phyloP scores from a whole-genome alignment of 2,113 vertebrate species.

The Rhinoptilus africanus region DNA sequence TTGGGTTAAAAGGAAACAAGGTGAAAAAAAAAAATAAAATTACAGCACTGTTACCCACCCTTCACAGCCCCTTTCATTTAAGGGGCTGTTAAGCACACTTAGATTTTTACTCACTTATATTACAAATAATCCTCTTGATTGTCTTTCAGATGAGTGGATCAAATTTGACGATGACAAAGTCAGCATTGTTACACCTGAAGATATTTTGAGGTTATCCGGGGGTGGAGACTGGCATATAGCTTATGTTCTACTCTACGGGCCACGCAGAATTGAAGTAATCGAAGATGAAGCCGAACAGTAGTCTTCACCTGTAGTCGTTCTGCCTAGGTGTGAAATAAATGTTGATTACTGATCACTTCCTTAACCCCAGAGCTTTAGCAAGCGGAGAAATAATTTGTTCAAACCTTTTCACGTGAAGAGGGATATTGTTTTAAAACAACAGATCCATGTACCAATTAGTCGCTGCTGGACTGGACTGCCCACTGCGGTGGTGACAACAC shows the following conservation, averaged over 20 bases:
- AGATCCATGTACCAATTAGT: slow-evolving; percentile 11
- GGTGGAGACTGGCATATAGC: slow-evolving; percentile 99
- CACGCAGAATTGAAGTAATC: slow-evolving; percentile 87
- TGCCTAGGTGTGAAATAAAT: slow-evolving; percentile 97
- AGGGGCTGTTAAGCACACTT: background rate
- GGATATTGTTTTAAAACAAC: slow-evolving; percentile 45
- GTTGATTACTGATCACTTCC: slow-evolving; percentile 75
- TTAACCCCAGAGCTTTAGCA: slow-evolving; percentile 73
- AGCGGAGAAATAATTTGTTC: slow-evolving; percentile 54
- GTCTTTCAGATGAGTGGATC: slow-evolving; percentile 92
- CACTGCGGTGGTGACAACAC: background rate
- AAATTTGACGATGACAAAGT: slow-evolving; percentile 99
- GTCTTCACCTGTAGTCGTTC: slow-evolving; percentile 81
- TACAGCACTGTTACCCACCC: background rate
- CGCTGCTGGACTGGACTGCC: slow-evolving; percentile 32
- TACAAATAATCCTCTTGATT: background rate
- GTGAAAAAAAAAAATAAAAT: slow-evolving; percentile 63
- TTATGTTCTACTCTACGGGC: slow-evolving; percentile 96
- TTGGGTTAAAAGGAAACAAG: slow-evolving; percentile 99
- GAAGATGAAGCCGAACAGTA: slow-evolving; percentile 82
- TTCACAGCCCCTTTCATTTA: background rate
- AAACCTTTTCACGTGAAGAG: slow-evolving; percentile 48
- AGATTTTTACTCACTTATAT: background rate
- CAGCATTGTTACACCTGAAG: slow-evolving; percentile 94
- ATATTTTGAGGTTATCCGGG: slow-evolving; percentile 94